A percentile compares a stretch with the other conserved stretches of the same genome.
Conservation (phyloP, 2,113 vertebrate genomes). For the Dolichallabes microphthalmus region DNA sequence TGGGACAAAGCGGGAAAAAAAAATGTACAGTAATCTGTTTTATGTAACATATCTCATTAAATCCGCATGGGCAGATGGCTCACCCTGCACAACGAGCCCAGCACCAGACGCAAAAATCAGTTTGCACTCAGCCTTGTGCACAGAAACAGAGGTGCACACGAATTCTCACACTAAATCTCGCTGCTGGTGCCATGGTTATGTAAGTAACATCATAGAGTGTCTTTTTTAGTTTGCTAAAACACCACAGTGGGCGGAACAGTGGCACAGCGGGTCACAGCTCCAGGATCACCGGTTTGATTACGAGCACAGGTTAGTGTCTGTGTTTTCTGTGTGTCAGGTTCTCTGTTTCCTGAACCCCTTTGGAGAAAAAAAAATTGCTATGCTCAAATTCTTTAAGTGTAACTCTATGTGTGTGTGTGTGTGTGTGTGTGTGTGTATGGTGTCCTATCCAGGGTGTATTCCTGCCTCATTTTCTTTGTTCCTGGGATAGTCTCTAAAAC, state of each 20-base stretch:
- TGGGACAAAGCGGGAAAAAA: slow-evolving; percentile 21
- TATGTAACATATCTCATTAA: slow-evolving; percentile 50
- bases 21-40: slow-evolving; percentile 53
- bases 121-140: neutral
- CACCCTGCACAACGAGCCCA: slow-evolving; percentile 40
- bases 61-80: slow-evolving; percentile 44
- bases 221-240: slow-evolving; percentile 19
- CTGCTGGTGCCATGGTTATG: neutral
- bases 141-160: neutral
- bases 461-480: neutral
- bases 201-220: slow-evolving; percentile 4
- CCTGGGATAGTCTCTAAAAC: neutral
- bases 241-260: slow-evolving; percentile 4
- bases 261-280: neutral
- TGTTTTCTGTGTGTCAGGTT: neutral
- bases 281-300: neutral
- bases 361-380: neutral
- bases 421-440: neutral
- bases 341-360: neutral
- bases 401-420: neutral
- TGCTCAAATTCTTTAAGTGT: neutral
- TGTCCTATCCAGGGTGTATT: neutral
- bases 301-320: neutral
- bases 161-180: neutral
- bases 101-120: slow-evolving; percentile 3